Conservation (phyloP, 2,888 invertebrate species). For the Drosophila austrosaltans region DNA sequence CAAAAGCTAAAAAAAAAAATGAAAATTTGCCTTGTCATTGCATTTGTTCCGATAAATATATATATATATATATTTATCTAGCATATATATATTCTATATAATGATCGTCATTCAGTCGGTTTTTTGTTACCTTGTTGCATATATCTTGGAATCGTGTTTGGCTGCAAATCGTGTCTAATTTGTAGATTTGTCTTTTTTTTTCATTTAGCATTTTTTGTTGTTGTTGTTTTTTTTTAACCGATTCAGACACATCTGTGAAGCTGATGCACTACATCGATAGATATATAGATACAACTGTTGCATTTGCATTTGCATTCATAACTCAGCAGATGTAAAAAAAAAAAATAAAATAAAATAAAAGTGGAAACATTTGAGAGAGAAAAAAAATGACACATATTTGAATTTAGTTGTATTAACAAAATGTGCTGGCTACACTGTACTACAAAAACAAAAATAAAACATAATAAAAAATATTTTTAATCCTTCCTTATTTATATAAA, state of each 20-base stretch:
- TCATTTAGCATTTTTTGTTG: slow-evolving; percentile 29
- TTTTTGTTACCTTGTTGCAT: slow-evolving; percentile 32
- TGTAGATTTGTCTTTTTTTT: slow-evolving; percentile 43
- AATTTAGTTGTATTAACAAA: slow-evolving; percentile 68
- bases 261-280: slow-evolving; percentile 77
- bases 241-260: slow-evolving; percentile 58
- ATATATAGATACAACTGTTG: slow-evolving; percentile 56
- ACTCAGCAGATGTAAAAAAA: slow-evolving; percentile 66
- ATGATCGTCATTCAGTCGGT: slow-evolving; percentile 43
- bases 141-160: slow-evolving; percentile 61
- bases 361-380: background rate
- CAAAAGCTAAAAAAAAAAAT: slow-evolving; percentile 1
- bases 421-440: slow-evolving; percentile 45
- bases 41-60: slow-evolving; percentile 20
- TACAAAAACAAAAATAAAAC: background rate
- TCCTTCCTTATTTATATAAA: too few species aligned
- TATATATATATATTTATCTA: slow-evolving; percentile 10
- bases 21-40: slow-evolving; percentile 29
- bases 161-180: slow-evolving; percentile 70
- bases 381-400: slow-evolving; percentile 72
- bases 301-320: slow-evolving; percentile 78
- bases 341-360: too few species aligned
- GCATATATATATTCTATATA: slow-evolving; percentile 35
- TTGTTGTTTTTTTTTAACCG: background rate
- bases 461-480: too few species aligned